Base-by-base conservation (phyloP, 2,113 vertebrate genomes). In the Percina caprodes region DNA sequence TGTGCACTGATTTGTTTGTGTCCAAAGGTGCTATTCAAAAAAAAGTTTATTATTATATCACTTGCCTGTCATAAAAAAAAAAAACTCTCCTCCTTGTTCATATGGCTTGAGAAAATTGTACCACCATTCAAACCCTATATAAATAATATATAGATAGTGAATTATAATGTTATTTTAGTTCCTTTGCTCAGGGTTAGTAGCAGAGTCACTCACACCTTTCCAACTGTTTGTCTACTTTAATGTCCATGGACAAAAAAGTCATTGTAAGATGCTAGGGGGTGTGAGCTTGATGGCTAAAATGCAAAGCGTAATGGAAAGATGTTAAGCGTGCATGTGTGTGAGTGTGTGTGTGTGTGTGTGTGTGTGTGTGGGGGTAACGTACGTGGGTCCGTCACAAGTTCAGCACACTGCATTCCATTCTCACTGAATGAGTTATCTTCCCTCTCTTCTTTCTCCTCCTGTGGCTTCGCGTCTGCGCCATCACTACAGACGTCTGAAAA, bases 371-470 rank as follows among this genome's bases (percentile, higher is more conserved):
- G 42, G 8, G 18, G 26, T 21, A 52, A 62, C 86, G 1, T 88
- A 79, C 79, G 76, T 86, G 80, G 60, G 49, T 78, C 79, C 21
- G 48, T 58, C 52, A 74, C 68, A 87, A 74, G 81, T 91, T 79
- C 79, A 0, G 61, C 11, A 13, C n/a, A 35, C 42, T 87, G 79
- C 39, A 85, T 75, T 84, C 71, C 88, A 73, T 86, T 90, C 63
- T 83, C 86, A 45, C 60, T 63, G 39, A 72, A 45, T 23, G 82
- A 62, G 4, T 51, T 46, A 14, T 85, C 85, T 65, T 86, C 71
- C 67, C 26, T 75, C 75, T 89, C 65, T 54, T 90, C 85, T 54
- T 90, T 86, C 46, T 90, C 89, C 66, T 80, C 77, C 83, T 77
- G 72, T 13, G 84, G 24, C 76, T 85, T 91, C 61, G 80, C 60